Evolutionary conservation across 1,140 invertebrate species (phyloP), one percentile per base, ranked within the genome.

Genomic region (Drosophila persimilis): DNA sequence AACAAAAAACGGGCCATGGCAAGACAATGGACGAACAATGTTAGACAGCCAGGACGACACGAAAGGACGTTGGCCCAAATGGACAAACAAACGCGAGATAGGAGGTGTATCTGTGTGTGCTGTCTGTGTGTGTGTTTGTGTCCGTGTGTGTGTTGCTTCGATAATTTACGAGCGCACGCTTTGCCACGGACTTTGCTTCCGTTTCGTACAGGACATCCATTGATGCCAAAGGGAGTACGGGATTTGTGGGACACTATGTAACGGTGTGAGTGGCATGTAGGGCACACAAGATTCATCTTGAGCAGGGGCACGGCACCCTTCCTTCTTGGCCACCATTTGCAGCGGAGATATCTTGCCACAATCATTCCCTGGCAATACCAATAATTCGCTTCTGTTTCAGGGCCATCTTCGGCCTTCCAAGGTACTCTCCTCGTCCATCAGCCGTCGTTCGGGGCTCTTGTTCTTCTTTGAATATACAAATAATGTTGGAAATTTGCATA

Each of bases 81-180:
- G 83, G 76, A 64, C 65, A 73, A 77, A 77, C 72, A 59, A 52
- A 55, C 62, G n/a, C 43, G 31, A 45, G 22, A 47, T n/a, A 52
- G 54, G 39, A 20, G 41, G 47, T 71, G 39, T 43, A 26, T 48
- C n/a, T 13, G 20, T 46, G 4, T 35, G 7, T 46, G 11, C 20
- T 20, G 3, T 53, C 13, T 47, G 1, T 24, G 15, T 70, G 6
- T 60, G 43, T 50, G 47, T 48, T 8, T 51, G 35, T 35, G 7
- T 46, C 8, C 74, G 52, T 65, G 60, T 73, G 71, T 65, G 60
- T 61, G 70, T 51, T 57, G 41, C 73, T 54, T 73, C 73, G 59
- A 88, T 86, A 86, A 86, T 86, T 86, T 86, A 86, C 81, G 81
- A 86, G 81, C 77, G 72, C 81, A 86, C 83, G 73, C 83, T 86